Conservation (phyloP, 2,113 vertebrate genomes). For the Dascyllus trimaculatus region DNA sequence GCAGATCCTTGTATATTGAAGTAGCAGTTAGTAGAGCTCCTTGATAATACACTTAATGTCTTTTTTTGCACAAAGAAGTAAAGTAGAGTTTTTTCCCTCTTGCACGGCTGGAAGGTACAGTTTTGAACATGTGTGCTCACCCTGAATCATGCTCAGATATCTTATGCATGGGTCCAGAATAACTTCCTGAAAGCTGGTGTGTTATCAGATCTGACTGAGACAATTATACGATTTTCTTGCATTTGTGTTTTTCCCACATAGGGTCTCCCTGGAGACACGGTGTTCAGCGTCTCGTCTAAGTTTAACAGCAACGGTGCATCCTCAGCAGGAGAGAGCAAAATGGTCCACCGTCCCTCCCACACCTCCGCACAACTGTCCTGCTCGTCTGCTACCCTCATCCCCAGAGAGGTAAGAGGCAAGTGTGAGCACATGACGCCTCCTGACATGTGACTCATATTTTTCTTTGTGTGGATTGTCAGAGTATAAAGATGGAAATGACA, state of each 20-base stretch:
- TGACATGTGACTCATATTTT: background rate
- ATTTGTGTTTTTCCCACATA: slow-evolving; percentile 42
- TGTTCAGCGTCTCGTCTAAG: slow-evolving; percentile 80
- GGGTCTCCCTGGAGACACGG: slow-evolving; percentile 73
- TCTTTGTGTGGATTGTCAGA: background rate
- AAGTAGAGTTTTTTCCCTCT: no score
- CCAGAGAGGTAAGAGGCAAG: slow-evolving; percentile 65
- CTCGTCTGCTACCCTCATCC: slow-evolving; percentile 47
- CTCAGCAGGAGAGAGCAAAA: slow-evolving; percentile 32
- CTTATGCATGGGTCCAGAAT: background rate
- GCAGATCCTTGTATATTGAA: no score
- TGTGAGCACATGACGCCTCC: background rate
- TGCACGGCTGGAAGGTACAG: no score
- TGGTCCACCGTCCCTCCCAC: background rate
- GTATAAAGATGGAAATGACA: background rate
- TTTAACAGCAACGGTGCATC: slow-evolving; percentile 37
- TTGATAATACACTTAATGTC: background rate
- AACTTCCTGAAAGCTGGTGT: background rate
- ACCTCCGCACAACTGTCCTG: slow-evolving; percentile 5
- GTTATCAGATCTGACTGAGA: background rate
- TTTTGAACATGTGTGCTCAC: no score
- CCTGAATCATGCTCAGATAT: background rate
- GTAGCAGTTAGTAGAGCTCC: no score
- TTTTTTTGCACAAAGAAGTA: background rate
- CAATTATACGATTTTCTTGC: background rate